These are phyloP conservation scores for Troilus luridus DNA, from an alignment of 2,888 invertebrate genomes.

Conservation along the genomic window DNA sequence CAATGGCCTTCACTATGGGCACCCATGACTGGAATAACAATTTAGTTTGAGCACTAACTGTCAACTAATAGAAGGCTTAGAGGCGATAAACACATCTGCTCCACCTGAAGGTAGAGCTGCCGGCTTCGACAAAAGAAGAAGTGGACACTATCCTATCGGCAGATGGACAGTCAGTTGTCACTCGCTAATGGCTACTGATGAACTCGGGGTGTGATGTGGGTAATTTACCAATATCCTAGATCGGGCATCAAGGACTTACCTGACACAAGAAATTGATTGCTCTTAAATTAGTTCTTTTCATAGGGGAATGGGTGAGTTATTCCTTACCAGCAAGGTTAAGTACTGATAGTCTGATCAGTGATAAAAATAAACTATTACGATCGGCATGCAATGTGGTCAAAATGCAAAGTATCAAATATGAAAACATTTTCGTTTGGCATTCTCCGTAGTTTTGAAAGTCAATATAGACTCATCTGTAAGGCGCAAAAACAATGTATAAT, in stretches of 20 bases:
- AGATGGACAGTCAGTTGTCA: conserved; percentile 36
- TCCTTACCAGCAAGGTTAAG: not conserved
- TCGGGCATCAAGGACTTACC: not conserved
- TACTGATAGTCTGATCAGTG: no score
- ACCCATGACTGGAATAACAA: not conserved
- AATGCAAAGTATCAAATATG: no score
- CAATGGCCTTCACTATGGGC: no score
- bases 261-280: not conserved
- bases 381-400: no score
- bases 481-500: no score
- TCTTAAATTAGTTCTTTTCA: not conserved
- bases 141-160: conserved; percentile 24
- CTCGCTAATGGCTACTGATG: not conserved
- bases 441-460: no score
- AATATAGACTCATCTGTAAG: no score
- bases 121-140: conserved; percentile 33
- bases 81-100: not conserved
- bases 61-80: not conserved
- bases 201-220: conserved; percentile 31
- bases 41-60: not conserved
- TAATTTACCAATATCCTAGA: conserved; percentile 20
- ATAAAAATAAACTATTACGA: no score
- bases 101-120: not conserved
- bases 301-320: not conserved
- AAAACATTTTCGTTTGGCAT: no score